Evolutionary conservation across 2,797 vertebrate genomes (phyloP).

Genomic region (Meriones psammophilus): DNA sequence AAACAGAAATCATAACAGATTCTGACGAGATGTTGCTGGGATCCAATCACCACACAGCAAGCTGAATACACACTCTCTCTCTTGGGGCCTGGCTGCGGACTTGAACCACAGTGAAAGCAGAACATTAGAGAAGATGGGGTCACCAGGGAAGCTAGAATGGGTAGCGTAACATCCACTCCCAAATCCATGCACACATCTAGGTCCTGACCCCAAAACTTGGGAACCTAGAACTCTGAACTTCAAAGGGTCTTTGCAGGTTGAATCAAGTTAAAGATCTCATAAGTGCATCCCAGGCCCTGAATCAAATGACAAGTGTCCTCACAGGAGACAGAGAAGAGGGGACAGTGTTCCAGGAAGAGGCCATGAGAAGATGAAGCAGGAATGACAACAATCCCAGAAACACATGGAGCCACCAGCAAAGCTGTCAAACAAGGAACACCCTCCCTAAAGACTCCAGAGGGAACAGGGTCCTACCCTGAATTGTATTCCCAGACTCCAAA

Average conservation of each 20-base stretch:
- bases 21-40: neutral
- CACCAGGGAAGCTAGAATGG: neutral
- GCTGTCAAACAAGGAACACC: neutral
- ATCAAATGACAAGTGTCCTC: neutral
- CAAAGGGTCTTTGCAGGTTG: neutral
- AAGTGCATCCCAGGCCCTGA: neutral
- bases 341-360: neutral
- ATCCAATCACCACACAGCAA: neutral
- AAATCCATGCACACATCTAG: neutral
- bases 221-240: neutral
- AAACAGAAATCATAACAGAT: neutral
- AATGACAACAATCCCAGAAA: no score
- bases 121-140: neutral
- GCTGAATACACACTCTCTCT: neutral
- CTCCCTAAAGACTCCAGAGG: neutral
- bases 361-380: neutral
- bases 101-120: neutral
- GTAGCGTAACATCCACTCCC: no score
- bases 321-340: neutral
- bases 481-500: neutral
- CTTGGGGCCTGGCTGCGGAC: rapidly evolving
- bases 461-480: rapidly evolving
- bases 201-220: neutral
- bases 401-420: neutral
- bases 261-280: neutral